Percentiles rank a stretch among this genome's conserved stretches.
Evolutionary conservation across 2,113 vertebrate genomes (phyloP).

Genomic region (Abramis brama): DNA sequence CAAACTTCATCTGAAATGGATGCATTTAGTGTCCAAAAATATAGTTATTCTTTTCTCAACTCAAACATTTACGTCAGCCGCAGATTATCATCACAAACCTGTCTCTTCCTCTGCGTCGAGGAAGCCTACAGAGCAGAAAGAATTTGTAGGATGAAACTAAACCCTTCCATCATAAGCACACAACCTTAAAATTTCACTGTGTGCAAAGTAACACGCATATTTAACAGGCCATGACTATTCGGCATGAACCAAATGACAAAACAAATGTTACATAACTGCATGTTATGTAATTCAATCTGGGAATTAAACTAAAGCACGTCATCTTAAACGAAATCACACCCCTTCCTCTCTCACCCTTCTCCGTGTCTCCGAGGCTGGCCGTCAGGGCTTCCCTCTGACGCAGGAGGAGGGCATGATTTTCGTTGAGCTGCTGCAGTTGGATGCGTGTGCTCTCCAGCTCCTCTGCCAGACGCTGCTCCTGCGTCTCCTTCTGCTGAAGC

Average conservation of each 20-base stretch:
- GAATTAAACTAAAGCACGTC: background rate
- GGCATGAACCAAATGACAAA: background rate
- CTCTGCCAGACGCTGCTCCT: slow-evolving; percentile 80
- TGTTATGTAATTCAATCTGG: background rate
- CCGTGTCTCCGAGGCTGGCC: slow-evolving; percentile 71
- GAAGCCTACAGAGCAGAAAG: slow-evolving; percentile 69
- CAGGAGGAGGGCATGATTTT: slow-evolving; percentile 68
- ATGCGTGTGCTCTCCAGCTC: slow-evolving; percentile 82
- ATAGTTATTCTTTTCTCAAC: background rate
- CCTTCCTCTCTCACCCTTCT: slow-evolving; percentile 69
- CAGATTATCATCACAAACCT: slow-evolving; percentile 76
- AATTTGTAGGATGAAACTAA: slow-evolving; percentile 60
- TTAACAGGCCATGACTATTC: background rate
- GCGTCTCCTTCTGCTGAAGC: slow-evolving; percentile 82
- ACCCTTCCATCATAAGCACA: slow-evolving; percentile 22
- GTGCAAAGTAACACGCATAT: background rate
- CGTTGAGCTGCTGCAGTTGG: slow-evolving; percentile 76
- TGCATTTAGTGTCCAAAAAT: slow-evolving; percentile 40
- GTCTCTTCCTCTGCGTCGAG: slow-evolving; percentile 68
- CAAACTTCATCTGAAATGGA: slow-evolving; percentile 4
- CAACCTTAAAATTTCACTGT: background rate
- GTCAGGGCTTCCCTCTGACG: slow-evolving; percentile 72
- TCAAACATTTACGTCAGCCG: slow-evolving; percentile 34
- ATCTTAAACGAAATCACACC: too few species aligned
- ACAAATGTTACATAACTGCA: background rate